Evolutionary conservation across 2,888 invertebrate species (phyloP).

Genomic region (Dryomyza anilis): DNA sequence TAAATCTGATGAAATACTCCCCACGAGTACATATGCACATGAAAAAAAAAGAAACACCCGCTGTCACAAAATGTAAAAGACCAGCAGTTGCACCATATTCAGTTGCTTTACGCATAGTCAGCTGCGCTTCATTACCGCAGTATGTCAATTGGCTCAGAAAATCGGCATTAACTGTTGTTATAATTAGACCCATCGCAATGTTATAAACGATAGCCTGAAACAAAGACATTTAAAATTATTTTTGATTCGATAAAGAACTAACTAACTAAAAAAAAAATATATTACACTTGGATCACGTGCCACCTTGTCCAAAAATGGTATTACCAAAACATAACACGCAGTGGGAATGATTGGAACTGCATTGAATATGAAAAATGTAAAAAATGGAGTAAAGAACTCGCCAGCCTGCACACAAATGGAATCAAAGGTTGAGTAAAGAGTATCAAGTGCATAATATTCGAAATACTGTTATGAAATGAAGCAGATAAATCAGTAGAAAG

Average conservation of each 20-base stretch:
- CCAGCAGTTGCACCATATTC: conserved; percentile 13
- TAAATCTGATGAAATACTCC: too few relatives aligned
- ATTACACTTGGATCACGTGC: conserved; percentile 18
- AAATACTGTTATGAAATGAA: too few relatives aligned
- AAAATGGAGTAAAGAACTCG: conserved; percentile 11
- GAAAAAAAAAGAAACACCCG: too few relatives aligned
- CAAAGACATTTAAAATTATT: neutral
- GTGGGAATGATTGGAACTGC: neutral
- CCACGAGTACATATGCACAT: too few relatives aligned
- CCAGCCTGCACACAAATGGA: conserved; percentile 30
- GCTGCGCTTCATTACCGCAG: conserved; percentile 13
- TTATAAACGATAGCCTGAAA: conserved; percentile 35
- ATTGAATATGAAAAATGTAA: neutral
- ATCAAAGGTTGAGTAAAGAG: too few relatives aligned
- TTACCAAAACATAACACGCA: neutral
- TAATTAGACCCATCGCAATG: conserved; percentile 29
- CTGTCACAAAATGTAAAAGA: conserved; percentile 32
- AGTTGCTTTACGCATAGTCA: conserved; percentile 25
- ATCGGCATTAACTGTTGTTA: conserved; percentile 1
- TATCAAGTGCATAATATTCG: too few relatives aligned
- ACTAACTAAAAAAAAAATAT: conserved; percentile 18
- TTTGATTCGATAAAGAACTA: neutral
- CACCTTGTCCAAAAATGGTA: neutral
- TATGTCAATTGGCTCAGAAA: conserved; percentile 26
- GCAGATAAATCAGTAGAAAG: too few relatives aligned